Conservation (phyloP, 2,797 vertebrate species). For the Thunnus albacares region DNA sequence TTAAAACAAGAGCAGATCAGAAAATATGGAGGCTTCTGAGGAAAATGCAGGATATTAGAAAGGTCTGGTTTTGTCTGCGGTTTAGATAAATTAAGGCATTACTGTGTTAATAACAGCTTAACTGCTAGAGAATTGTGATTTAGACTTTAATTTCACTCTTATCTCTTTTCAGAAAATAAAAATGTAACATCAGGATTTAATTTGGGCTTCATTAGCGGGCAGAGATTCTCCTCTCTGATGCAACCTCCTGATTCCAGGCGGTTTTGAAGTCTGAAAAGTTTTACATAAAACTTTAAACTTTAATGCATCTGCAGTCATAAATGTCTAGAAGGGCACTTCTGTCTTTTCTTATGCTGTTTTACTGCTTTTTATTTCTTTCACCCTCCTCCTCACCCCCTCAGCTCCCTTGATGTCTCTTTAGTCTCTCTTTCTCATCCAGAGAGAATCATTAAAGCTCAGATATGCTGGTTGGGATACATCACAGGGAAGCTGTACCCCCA, state of each 20-base stretch:
- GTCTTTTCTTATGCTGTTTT: slow-evolving; percentile 53
- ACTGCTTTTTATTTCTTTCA: slow-evolving; percentile 32
- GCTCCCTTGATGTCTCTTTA: slow-evolving; percentile 71
- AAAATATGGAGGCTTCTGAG: background rate
- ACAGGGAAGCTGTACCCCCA: slow-evolving; percentile 64
- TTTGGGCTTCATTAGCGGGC: background rate
- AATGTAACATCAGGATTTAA: background rate
- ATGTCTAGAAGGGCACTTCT: slow-evolving; percentile 41
- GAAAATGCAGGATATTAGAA: background rate
- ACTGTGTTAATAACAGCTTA: background rate
- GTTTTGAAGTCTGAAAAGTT: slow-evolving; percentile 17
- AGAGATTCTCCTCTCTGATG: background rate
- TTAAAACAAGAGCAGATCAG: too few relatives aligned
- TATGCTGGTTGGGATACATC: slow-evolving; percentile 65
- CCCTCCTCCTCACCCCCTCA: slow-evolving; percentile 42
- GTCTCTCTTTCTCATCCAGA: slow-evolving; percentile 68
- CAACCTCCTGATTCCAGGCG: slow-evolving; percentile 5
- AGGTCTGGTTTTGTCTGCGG: background rate
- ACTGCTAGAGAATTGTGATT: slow-evolving; percentile 1
- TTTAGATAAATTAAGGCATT: background rate
- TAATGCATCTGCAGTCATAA: slow-evolving; percentile 34
- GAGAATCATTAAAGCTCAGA: slow-evolving; percentile 76
- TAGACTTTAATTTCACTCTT: slow-evolving; percentile 14
- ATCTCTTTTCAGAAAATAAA: background rate
- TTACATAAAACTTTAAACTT: slow-evolving; percentile 43